Percentiles rank a stretch among this genome's conserved stretches.
Evolutionary conservation across 1,140 invertebrate species (phyloP).

Genomic region (Holotrichia oblita): DNA sequence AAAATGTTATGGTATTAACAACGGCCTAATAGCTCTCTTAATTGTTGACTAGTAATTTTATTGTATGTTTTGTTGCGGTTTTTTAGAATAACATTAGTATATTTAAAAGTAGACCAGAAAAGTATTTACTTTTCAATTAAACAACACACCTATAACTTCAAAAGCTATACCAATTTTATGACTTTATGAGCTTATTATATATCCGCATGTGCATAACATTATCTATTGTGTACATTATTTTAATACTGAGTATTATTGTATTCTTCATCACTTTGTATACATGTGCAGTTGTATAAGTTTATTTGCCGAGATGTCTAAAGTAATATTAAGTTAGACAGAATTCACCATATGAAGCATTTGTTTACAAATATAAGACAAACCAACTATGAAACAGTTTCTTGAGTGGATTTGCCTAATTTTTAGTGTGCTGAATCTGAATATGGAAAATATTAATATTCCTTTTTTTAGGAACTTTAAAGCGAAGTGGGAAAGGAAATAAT

Average conservation of each 20-base stretch:
- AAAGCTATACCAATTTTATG: not conserved
- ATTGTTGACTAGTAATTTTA: not conserved
- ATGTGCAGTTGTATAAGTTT: not conserved
- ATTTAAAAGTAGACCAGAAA: not conserved
- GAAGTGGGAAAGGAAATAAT: not conserved
- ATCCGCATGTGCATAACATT: not conserved
- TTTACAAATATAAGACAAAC: too few species aligned
- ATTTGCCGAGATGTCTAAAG: not conserved
- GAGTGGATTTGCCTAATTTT: not conserved
- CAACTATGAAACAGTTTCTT: too few species aligned
- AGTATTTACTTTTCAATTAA: not conserved
- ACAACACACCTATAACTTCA: not conserved
- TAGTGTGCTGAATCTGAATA: too few species aligned
- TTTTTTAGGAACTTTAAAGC: too few species aligned
- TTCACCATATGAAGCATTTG: too few species aligned
- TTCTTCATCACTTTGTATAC: not conserved
- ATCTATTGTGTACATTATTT: not conserved
- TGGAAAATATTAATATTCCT: too few species aligned
- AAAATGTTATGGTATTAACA: constrained; percentile 17
- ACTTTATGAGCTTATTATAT: constrained; percentile 23
- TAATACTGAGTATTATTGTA: not conserved
- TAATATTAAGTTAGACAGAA: not conserved
- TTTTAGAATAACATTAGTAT: not conserved
- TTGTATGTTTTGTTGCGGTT: not conserved
- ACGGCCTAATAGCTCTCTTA: constrained; percentile 21